Evolutionary conservation across 2,113 vertebrate genomes (phyloP), one percentile per base, ranked within the genome.

Genomic region (Eulacestoma nigropectus): DNA sequence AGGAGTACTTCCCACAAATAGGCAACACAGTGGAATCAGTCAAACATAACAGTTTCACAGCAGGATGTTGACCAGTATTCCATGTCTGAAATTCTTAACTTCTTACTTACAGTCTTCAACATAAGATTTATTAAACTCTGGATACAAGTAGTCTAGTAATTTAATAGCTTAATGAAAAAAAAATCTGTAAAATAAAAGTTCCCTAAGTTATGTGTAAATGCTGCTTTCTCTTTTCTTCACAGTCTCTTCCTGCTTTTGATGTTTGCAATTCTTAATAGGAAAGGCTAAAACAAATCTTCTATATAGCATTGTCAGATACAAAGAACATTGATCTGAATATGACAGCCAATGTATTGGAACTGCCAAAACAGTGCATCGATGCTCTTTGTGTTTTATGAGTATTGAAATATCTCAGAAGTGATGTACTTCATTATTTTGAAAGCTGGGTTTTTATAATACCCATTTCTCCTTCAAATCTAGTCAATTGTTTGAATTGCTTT

Each of bases 351-450:
- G 56, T 77, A 76, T 62, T 77, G 79, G 59, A 94, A 80, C 73
- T 93, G 83, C 72, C 63, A 55, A 76, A 94, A 92, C 35, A 33
- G 10, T 69, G 55, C 76, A 62, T 90, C 0, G 0, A 39, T 88
- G 50, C 25, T 86, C 72, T 93, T 87, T 90, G 17, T 76, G 67
- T 84, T 84, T 95, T 82, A 10, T 63, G 90, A 82, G 59, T 93
- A 85, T 88, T 90, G 88, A 94, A 94, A 74, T 90, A 69, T 46
- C 63, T 90, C 68, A 69, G 47, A 93, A 92, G 72, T 59, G 20
- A 42, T 80, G 46, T 86, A 84, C 55, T 94, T 88, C 44, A 65
- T 88, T 93, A 86, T 86, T 94, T 84, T 86, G 59, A 91, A 94
- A 88, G 55, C 50, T 39, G 35, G 11, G 0, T 16, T 94, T 90